Conservation (phyloP, 2,797 vertebrate species). For the Anniella stebbinsi region DNA sequence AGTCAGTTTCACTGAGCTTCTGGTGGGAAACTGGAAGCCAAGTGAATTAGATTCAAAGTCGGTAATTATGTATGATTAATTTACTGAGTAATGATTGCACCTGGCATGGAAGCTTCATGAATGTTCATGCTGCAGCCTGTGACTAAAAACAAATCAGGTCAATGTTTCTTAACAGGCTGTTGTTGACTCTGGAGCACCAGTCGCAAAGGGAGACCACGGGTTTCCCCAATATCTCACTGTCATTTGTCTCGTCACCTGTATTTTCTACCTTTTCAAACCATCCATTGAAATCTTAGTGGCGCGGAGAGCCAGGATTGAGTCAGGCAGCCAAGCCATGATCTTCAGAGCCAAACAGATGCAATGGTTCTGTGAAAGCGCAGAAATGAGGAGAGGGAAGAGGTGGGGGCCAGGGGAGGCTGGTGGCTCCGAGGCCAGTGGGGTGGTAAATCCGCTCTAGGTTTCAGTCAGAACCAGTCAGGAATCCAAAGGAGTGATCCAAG, state of each 20-base stretch:
- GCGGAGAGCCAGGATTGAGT: not conserved
- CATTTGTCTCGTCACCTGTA: not conserved
- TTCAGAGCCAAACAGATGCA: not conserved
- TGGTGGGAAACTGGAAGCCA: slow-evolving; percentile 73
- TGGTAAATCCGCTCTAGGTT: no score
- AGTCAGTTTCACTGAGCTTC: slow-evolving; percentile 60
- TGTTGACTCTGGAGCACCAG: slow-evolving; percentile 36
- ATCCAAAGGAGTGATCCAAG: no score
- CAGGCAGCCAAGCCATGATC: not conserved
- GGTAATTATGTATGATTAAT: slow-evolving; percentile 78
- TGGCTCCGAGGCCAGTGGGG: no score
- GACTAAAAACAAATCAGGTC: slow-evolving; percentile 57
- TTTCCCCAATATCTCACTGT: not conserved
- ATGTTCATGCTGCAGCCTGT: slow-evolving; percentile 49
- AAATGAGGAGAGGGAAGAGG: no score
- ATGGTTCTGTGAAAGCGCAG: not conserved
- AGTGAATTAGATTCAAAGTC: slow-evolving; percentile 73
- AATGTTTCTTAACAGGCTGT: slow-evolving; percentile 41
- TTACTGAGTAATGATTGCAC: slow-evolving; percentile 78
- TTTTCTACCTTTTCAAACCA: not conserved
- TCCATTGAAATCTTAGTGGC: not conserved
- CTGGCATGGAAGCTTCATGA: slow-evolving; percentile 68
- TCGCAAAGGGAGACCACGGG: not conserved
- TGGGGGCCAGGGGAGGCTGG: no score
- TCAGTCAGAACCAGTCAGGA: no score